A percentile compares a stretch with the other conserved stretches of the same genome.
Conservation (phyloP, 2,797 vertebrate genomes). For the Florisuga fusca region DNA sequence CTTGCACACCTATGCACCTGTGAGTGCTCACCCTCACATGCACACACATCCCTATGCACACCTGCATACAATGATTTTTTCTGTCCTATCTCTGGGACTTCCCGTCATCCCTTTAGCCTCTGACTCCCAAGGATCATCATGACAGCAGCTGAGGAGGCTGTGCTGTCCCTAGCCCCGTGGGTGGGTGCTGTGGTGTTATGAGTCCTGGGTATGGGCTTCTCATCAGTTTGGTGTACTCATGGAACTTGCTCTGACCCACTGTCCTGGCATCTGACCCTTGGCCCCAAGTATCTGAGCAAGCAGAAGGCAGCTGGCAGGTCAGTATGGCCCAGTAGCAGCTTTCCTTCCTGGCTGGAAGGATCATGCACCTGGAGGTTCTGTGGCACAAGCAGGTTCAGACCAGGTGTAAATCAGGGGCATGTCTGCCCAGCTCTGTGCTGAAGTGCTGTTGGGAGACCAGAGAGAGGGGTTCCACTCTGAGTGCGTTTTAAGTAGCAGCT, state of each 20-base stretch:
- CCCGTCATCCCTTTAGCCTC: neutral
- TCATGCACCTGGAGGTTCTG: neutral
- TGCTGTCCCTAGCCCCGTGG: neutral
- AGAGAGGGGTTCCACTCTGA: too few relatives aligned
- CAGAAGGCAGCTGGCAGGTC: neutral
- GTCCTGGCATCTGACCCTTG: neutral
- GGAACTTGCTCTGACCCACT: neutral
- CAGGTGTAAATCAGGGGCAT: neutral
- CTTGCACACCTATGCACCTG: neutral
- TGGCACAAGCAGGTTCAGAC: neutral
- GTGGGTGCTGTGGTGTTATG: neutral
- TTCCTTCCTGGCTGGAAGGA: neutral
- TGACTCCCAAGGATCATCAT: neutral
- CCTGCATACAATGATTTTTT: neutral
- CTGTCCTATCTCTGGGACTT: neutral
- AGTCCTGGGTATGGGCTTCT: neutral
- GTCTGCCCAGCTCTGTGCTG: fast-evolving
- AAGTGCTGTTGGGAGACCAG: fast-evolving
- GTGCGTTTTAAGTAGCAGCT: fast-evolving
- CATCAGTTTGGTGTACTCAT: fast-evolving
- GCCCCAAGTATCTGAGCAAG: neutral
- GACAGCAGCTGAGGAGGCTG: neutral
- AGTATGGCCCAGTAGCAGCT: neutral
- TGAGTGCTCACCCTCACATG: fast-evolving
- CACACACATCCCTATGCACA: neutral